These are phyloP conservation scores for Hippocampus comes DNA, from an alignment of 2,113 vertebrate genomes.

Conservation along the genomic window DNA sequence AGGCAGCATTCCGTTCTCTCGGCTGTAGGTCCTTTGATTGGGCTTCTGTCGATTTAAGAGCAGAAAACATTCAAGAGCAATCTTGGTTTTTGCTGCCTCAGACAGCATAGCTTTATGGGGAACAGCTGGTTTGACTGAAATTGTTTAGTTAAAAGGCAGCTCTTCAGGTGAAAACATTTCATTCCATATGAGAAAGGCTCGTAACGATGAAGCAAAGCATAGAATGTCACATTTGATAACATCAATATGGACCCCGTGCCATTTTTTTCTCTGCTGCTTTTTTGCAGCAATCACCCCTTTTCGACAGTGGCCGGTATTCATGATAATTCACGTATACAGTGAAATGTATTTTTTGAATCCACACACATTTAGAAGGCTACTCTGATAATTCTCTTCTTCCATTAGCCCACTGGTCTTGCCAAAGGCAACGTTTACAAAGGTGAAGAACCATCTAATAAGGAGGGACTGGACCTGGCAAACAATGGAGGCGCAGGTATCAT, in stretches of 20 bases:
- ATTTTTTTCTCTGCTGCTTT: not conserved
- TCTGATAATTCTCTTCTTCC: conserved; percentile 9
- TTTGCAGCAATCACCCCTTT: not conserved
- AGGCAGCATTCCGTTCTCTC: not conserved
- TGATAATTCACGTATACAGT: not conserved
- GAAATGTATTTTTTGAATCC: not conserved
- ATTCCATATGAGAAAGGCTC: not conserved
- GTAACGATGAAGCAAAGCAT: not conserved
- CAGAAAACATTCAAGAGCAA: not conserved
- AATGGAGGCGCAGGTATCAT: conserved; percentile 59
- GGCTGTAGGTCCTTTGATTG: not conserved
- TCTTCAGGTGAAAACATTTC: not conserved
- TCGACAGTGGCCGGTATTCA: not conserved
- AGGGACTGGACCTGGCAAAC: conserved; percentile 49
- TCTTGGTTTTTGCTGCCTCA: not conserved
- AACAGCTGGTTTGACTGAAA: too few species aligned
- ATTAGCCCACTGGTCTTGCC: conserved; percentile 72
- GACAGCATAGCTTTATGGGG: not conserved
- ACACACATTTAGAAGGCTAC: too few species aligned
- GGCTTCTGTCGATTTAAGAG: not conserved
- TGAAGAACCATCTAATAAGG: conserved; percentile 60
- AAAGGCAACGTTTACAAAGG: conserved; percentile 61
- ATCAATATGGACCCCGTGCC: not conserved
- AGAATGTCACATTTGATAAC: not conserved
- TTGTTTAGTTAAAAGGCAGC: not conserved